Conservation (phyloP, 2,888 invertebrate genomes). For the Macaria notata region DNA sequence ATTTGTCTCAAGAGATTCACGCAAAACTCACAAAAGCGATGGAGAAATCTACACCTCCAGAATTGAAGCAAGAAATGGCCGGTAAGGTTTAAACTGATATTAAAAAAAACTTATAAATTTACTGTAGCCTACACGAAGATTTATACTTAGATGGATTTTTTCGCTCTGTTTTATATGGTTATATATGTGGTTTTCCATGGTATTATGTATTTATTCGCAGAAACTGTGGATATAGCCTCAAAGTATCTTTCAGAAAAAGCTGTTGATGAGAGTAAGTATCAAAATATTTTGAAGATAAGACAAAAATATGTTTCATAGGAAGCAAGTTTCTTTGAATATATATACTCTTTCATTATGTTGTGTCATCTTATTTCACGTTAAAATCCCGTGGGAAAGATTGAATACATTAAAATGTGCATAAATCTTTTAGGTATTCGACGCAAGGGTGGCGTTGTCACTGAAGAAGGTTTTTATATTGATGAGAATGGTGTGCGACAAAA, state of each 20-base stretch:
- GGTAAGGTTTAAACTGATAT: constrained; percentile 38
- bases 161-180: not conserved
- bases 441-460: constrained; percentile 1
- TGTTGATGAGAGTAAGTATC: constrained; percentile 57
- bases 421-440: constrained; percentile 1
- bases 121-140: no score
- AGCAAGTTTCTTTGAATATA: no score
- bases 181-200: no score
- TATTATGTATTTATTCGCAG: constrained; percentile 43
- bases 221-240: constrained; percentile 53
- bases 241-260: constrained; percentile 63
- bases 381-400: no score
- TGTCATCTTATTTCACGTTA: no score
- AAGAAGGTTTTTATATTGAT: constrained; percentile 3
- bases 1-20: constrained; percentile 55
- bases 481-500: not conserved
- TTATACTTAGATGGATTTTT: not conserved
- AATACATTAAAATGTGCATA: no score
- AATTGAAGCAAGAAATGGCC: constrained; percentile 55
- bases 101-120: not conserved
- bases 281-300: no score
- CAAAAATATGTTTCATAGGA: no score
- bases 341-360: no score
- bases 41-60: constrained; percentile 41
- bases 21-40: constrained; percentile 43